phyloP scores from a whole-genome alignment of 2,888 invertebrate genomes.

The Crematogaster levior region DNA sequence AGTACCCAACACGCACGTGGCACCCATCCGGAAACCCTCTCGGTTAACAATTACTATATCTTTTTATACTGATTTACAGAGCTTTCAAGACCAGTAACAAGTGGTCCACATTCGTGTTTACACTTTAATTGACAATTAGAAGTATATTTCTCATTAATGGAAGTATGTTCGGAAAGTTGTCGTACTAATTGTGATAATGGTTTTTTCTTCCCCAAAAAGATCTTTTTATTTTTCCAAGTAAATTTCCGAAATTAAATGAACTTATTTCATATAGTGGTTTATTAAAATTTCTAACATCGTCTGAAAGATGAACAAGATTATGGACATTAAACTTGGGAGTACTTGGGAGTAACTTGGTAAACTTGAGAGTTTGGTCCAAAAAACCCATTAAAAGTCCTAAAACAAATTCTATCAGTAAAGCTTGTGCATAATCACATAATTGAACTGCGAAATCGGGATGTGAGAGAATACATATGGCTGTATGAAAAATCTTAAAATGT shows the following conservation, averaged over 20 bases:
- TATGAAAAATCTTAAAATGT: slow-evolving; percentile 8
- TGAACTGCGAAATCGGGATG: slow-evolving; percentile 7
- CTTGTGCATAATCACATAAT: slow-evolving; percentile 8
- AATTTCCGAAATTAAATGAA: slow-evolving; percentile 25
- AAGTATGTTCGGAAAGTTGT: slow-evolving; percentile 4
- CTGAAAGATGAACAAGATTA: background rate
- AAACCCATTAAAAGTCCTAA: background rate
- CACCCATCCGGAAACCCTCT: no score
- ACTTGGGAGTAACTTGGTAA: no score
- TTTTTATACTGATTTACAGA: slow-evolving; percentile 20
- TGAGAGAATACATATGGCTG: background rate
- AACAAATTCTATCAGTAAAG: slow-evolving; percentile 2
- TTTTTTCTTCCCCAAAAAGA: background rate
- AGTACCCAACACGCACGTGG: no score
- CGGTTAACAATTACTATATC: no score
- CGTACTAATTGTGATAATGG: slow-evolving; percentile 16
- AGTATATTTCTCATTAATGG: background rate
- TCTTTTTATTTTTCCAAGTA: slow-evolving; percentile 10
- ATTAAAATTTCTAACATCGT: slow-evolving; percentile 5
- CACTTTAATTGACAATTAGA: background rate
- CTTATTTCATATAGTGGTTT: background rate
- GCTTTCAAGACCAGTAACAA: background rate
- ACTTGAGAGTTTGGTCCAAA: background rate
- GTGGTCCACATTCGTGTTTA: background rate
- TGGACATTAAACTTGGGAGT: no score